phyloP scores from a whole-genome alignment of 2,888 invertebrate genomes.

The Thereva nobilitata region DNA sequence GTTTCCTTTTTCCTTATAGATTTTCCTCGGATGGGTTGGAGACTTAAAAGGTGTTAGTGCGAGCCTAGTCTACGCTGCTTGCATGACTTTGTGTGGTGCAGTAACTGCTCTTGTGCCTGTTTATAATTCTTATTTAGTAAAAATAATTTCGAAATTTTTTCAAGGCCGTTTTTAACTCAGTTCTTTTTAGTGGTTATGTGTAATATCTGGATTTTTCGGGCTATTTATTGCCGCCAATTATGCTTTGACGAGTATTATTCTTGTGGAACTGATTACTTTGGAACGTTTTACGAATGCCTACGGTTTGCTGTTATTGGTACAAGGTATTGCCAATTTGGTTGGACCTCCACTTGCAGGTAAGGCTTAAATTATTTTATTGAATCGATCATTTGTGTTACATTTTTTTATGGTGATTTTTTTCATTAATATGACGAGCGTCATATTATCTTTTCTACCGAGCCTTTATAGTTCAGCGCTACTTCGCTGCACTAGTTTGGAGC shows the following conservation, averaged over 20 bases:
- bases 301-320: conserved; percentile 82
- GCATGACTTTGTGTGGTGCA: conserved; percentile 74
- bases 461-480: too few species aligned
- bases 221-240: conserved; percentile 91
- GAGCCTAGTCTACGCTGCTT: conserved; percentile 77
- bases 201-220: conserved; percentile 79
- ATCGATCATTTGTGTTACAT: conserved; percentile 1
- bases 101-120: conserved; percentile 71
- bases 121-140: conserved; percentile 50
- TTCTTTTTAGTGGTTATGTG: conserved; percentile 60
- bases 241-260: conserved; percentile 85
- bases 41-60: conserved; percentile 80
- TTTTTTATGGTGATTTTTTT: background rate
- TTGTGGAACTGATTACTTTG: conserved; percentile 86
- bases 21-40: conserved; percentile 84
- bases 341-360: conserved; percentile 90
- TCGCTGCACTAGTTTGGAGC: too few species aligned
- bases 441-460: too few species aligned
- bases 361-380: conserved; percentile 31
- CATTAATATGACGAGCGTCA: too few species aligned
- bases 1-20: conserved; percentile 60
- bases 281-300: conserved; percentile 91
- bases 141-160: background rate
- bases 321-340: conserved; percentile 86
- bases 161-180: background rate